Evolutionary conservation across 2,113 vertebrate genomes (phyloP), one percentile per base, ranked within the genome.

Genomic region (Zingel zingel): DNA sequence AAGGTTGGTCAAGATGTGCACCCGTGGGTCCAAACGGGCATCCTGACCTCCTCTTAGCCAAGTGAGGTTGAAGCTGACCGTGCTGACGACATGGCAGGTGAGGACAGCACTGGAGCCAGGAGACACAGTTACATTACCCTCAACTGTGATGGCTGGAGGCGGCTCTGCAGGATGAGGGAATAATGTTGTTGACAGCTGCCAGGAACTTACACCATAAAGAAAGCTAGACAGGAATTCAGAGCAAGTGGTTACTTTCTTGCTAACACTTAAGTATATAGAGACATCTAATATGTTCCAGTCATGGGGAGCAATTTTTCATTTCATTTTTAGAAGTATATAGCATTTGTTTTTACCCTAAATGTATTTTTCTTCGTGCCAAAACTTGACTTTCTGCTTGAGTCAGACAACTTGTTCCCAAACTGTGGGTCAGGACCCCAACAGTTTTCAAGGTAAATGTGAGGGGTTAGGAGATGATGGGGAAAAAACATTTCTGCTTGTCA

Each of bases 21-120:
- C 82, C 13, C 92, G 86, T 2, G 94, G 94, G 51, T 97, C 96
- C 64, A 88, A 57, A 1, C 91, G 93, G 45, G 92, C 83, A 0
- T 99, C 96, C 0, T 84, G 86, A 21, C 92, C 93, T 0, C 93
- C 95, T 45, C 94, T 95, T 76, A 95, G 93, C 98, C 98, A 99
- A 33, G 96, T 98, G 27, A 99, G 95, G 89, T 99, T 99, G 92
- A 97, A 98, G 68, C 0, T 94, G 51, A 97, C 96, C 0, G 96
- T 95, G 82, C 98, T 99, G 67, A 91, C 50, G 5, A 96, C 94
- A 0, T 96, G 82, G 89, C 98, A 99, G 2, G 96, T 96, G 85
- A 99, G 92, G 70, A 97, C 19, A 0, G 96, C 96, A 12, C 5
- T 91, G n/a, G 94, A 93, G 30, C 97, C 97, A 0, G 96, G 97